Conservation (phyloP, 2,888 invertebrate species). For the Aspidiotus destructor region DNA sequence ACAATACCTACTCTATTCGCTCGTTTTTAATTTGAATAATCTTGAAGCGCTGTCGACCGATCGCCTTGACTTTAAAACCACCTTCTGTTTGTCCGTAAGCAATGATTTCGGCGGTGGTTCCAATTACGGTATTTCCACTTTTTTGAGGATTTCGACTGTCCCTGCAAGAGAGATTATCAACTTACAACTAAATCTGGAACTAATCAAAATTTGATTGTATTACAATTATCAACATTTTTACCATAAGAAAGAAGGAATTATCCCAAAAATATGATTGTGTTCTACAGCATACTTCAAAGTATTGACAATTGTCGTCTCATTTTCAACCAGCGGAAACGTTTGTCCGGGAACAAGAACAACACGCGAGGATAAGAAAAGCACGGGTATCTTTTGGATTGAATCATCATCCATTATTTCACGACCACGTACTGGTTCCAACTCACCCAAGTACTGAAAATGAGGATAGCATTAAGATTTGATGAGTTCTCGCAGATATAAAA, state of each 20-base stretch:
- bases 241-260: constrained; percentile 16
- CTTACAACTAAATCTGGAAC: no score
- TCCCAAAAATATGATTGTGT: constrained; percentile 54
- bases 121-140: constrained; percentile 40
- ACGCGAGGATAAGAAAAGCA: constrained; percentile 40
- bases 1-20: constrained; percentile 7
- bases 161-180: no score
- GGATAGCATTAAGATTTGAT: neutral
- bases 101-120: constrained; percentile 58
- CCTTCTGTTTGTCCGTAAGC: constrained; percentile 47
- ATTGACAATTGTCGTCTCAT: constrained; percentile 46
- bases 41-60: constrained; percentile 65
- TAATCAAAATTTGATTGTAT: no score
- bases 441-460: constrained; percentile 22
- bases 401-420: constrained; percentile 40
- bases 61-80: constrained; percentile 59
- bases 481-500: neutral
- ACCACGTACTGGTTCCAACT: constrained; percentile 41
- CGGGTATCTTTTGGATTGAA: constrained; percentile 43
- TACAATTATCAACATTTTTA: neutral
- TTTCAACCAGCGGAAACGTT: constrained; percentile 41
- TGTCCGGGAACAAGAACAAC: constrained; percentile 43
- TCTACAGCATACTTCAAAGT: constrained; percentile 52
- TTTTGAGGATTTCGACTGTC: neutral
- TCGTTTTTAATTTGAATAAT: constrained; percentile 42